Conservation (phyloP, 2,797 vertebrate species). For the Macroramphosus scolopax region DNA sequence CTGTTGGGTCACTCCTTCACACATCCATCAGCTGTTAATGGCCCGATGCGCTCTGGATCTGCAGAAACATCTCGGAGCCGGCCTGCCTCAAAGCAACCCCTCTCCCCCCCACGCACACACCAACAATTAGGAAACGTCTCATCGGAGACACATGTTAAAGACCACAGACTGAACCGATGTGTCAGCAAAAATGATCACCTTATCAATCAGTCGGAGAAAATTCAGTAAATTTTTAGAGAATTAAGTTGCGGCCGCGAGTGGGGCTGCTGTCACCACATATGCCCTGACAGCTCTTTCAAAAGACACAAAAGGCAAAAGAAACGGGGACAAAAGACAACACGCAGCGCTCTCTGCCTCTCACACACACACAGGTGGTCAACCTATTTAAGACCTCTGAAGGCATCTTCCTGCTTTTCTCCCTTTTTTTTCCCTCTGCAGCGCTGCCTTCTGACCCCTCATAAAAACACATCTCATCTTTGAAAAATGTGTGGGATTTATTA, state of each 20-base stretch:
- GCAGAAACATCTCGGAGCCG: conserved; percentile 35
- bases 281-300: conserved; percentile 33
- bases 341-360: conserved; percentile 3
- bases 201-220: conserved; percentile 30
- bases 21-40: conserved; percentile 80
- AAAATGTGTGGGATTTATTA: conserved; percentile 73
- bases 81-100: conserved; percentile 22
- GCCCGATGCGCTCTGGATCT: conserved; percentile 42
- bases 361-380: conserved; percentile 46
- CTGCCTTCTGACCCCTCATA: conserved; percentile 47
- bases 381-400: conserved; percentile 15
- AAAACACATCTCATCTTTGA: conserved; percentile 66
- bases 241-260: not conserved
- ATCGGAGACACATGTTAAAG: conserved; percentile 33
- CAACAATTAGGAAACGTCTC: conserved; percentile 9
- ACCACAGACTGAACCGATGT: conserved; percentile 27
- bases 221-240: conserved; percentile 18
- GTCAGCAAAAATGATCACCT: conserved; percentile 32
- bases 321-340: conserved; percentile 13
- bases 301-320: conserved; percentile 24
- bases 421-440: conserved; percentile 20
- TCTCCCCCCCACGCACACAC: not conserved
- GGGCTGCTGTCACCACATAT: conserved; percentile 20
- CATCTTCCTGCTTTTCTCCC: conserved; percentile 12
- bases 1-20: conserved; percentile 68